Conservation (phyloP, 2,797 vertebrate genomes). For the Sebastes cheni region DNA sequence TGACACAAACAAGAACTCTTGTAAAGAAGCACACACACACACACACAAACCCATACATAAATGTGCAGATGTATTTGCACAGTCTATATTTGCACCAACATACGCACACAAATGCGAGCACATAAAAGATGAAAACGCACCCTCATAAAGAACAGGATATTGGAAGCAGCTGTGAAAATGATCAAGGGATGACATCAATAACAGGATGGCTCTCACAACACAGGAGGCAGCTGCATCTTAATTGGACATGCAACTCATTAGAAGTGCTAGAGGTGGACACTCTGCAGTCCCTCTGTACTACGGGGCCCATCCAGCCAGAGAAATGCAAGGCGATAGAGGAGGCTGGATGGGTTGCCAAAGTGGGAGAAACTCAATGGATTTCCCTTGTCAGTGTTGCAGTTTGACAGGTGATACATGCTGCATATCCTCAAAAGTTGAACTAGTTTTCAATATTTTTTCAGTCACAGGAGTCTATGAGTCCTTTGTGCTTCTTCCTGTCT, state of each 20-base stretch:
- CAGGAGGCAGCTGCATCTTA: constrained; percentile 74
- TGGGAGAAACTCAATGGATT: neutral
- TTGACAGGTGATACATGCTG: neutral
- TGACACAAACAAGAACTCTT: constrained; percentile 43
- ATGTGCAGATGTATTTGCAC: constrained; percentile 65
- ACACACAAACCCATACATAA: constrained; percentile 14
- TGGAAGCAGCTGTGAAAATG: constrained; percentile 74
- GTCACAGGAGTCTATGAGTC: neutral
- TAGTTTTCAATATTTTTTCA: neutral
- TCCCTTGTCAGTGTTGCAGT: neutral
- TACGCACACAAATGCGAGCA: constrained; percentile 52
- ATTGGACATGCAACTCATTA: constrained; percentile 72
- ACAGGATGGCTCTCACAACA: constrained; percentile 62
- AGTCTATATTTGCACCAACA: constrained; percentile 69
- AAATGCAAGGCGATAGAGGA: constrained; percentile 16
- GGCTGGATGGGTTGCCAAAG: neutral
- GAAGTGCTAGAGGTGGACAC: constrained; percentile 46
- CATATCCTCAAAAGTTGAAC: neutral
- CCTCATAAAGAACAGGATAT: constrained; percentile 80
- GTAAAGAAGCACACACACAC: constrained; percentile 8
- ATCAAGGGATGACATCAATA: constrained; percentile 81
- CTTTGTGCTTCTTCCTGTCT: neutral
- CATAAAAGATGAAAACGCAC: constrained; percentile 75
- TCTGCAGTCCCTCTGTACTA: constrained; percentile 4
- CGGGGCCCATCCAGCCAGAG: constrained; percentile 9